Evolutionary conservation across 2,113 vertebrate species (phyloP).

Genomic region (Cyanistes caeruleus): DNA sequence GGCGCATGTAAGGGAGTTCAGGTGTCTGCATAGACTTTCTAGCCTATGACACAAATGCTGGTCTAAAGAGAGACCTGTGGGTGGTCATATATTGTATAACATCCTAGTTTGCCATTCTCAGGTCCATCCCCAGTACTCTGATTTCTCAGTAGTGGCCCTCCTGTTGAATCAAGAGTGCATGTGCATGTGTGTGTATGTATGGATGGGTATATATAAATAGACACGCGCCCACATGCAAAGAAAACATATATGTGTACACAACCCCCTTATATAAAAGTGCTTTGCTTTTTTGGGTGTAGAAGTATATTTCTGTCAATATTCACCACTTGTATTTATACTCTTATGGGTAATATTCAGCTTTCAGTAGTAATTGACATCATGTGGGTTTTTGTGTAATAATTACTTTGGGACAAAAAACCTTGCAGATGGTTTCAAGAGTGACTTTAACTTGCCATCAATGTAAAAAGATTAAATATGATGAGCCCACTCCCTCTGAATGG

Average conservation of each 20-base stretch:
- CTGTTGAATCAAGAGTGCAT: background rate
- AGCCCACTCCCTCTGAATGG: conserved; percentile 12
- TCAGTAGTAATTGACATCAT: conserved; percentile 3
- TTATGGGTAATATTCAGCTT: conserved; percentile 17
- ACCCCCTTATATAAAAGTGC: background rate
- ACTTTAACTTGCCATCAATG: background rate
- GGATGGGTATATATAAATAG: background rate
- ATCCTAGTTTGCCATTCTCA: background rate
- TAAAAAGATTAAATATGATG: background rate
- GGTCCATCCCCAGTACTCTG: background rate
- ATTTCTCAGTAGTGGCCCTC: background rate
- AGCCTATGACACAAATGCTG: background rate
- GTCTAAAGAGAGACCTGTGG: background rate
- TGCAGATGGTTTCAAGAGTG: conserved; percentile 42
- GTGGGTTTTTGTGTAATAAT: conserved; percentile 14
- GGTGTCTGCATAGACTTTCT: background rate
- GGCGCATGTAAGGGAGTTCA: background rate
- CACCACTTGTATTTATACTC: conserved; percentile 4
- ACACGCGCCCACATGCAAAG: background rate
- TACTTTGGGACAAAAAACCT: conserved; percentile 20
- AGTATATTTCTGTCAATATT: conserved; percentile 9
- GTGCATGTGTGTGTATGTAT: background rate
- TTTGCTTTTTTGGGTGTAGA: background rate
- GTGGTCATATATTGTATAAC: background rate
- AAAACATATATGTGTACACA: background rate